A percentile compares a stretch with the other conserved stretches of the same genome.
phyloP scores from a whole-genome alignment of 2,888 invertebrate genomes.

The Seira sanloemensis region DNA sequence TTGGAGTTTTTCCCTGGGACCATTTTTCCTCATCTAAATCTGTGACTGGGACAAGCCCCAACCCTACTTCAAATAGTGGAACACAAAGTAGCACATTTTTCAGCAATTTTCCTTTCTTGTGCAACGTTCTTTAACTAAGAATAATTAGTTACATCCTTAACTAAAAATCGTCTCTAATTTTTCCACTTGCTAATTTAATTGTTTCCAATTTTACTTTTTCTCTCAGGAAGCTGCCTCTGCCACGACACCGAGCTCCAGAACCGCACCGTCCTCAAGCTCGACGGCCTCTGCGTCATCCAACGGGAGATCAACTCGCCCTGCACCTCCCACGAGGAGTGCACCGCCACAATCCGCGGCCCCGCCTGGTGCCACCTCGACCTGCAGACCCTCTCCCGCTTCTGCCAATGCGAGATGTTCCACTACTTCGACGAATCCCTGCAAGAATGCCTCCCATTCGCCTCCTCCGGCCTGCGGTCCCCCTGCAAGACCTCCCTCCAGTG shows the following conservation, averaged over 20 bases:
- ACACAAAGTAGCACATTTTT: too few relatives aligned
- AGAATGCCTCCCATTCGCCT: constrained; percentile 29
- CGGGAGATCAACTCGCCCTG: constrained; percentile 22
- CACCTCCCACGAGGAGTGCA: constrained; percentile 23
- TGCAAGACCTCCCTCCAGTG: constrained; percentile 34
- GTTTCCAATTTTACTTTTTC: too few relatives aligned
- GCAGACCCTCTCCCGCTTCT: background rate
- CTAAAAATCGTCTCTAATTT: too few relatives aligned
- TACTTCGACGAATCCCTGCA: constrained; percentile 12
- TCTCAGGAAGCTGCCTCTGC: constrained; percentile 27
- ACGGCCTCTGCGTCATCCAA: constrained; percentile 3
- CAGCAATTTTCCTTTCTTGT: too few relatives aligned
- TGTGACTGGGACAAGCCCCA: too few relatives aligned
- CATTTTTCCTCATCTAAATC: too few relatives aligned
- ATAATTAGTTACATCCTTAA: too few relatives aligned
- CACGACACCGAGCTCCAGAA: background rate
- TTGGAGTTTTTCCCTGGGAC: too few relatives aligned
- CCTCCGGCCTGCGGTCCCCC: constrained; percentile 8
- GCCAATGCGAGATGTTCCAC: constrained; percentile 27
- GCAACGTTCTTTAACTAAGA: too few relatives aligned
- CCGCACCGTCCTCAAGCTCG: background rate
- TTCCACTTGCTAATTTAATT: too few relatives aligned
- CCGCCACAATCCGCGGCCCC: constrained; percentile 2
- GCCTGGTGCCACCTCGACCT: constrained; percentile 39
- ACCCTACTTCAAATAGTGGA: too few relatives aligned